A percentile compares a stretch with the other conserved stretches of the same genome.
Evolutionary conservation across 2,888 invertebrate species (phyloP).

Genomic region (Aleiodes leptofemur): DNA sequence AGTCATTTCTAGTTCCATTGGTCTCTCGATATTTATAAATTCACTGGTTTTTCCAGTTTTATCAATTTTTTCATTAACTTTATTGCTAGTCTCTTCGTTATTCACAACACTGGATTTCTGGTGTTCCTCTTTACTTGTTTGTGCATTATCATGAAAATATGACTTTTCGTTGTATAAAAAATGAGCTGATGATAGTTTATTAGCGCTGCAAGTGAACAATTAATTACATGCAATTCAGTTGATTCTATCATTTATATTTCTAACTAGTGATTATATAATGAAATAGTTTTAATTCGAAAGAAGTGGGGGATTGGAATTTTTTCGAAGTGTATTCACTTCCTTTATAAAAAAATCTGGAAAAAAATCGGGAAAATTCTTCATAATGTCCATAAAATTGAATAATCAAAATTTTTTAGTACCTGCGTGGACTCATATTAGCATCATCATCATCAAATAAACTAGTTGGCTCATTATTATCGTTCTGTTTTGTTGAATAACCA

Average conservation of each 20-base stretch:
- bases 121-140: neutral
- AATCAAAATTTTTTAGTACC: neutral
- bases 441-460: constrained; percentile 74
- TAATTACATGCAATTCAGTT: neutral
- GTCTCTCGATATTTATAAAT: neutral
- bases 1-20: neutral
- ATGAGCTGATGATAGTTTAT: constrained; percentile 32
- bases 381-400: too few species aligned
- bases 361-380: too few species aligned
- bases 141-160: neutral
- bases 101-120: neutral
- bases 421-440: constrained; percentile 27
- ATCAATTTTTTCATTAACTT: neutral
- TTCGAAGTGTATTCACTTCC: too few species aligned
- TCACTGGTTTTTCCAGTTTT: neutral
- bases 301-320: too few species aligned
- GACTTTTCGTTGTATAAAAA: constrained; percentile 53
- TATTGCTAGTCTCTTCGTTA: neutral
- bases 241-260: too few species aligned
- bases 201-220: constrained; percentile 6
- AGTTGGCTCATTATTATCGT: constrained; percentile 72
- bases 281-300: too few species aligned
- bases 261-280: too few species aligned
- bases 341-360: too few species aligned
- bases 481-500: constrained; percentile 63